Base-by-base conservation (phyloP, 1,140 invertebrate species). In the Tetragonula clypearis region DNA sequence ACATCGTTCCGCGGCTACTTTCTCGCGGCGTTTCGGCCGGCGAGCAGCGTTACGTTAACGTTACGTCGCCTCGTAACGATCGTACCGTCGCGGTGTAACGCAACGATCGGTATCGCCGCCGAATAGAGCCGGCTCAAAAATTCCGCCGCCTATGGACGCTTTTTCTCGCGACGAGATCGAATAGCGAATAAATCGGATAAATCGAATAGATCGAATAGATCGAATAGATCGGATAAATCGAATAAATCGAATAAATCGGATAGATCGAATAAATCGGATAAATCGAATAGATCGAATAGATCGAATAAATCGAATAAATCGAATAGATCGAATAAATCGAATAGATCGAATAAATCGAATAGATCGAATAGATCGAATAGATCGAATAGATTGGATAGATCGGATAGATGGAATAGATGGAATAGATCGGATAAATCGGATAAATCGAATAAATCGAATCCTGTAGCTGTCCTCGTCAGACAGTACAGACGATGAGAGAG, bases 11-110 rank as follows among this genome's bases (percentile, higher is more conserved):
- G 89, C 88, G 89, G 86, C 90, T 87, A 93, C 93, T 94, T 94
- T 94, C 93, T 94, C 93, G 92, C 82, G 85, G 41, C 86, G 92
- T 93, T 94, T 94, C 91, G 91, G 89, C 62, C 69, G 77, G 72
- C 76, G 88, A 86, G 82, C 85, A 49, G 79, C 79, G 90, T 88
- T 90, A 90, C 86, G 83, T 84, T 90, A 87, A 92, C 91, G 88
- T 93, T 92, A 92, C 90, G 86, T 90, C 90, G 90, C 85, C 49
- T 86, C 82, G 87, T 89, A 88, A 92, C 49, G 76, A 30, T 58
- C 55, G 21, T 74, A 62, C 62, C 55, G 56, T 30, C 30, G 79
- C 79, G 62, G 23, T 49, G 74, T 77, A 84, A 86, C 90, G 41
- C 41, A 90, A 62, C n/a, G n/a, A 92, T 92, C 92, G 88, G 75